Conservation (phyloP, 2,797 vertebrate genomes). For the Macropodus opercularis region DNA sequence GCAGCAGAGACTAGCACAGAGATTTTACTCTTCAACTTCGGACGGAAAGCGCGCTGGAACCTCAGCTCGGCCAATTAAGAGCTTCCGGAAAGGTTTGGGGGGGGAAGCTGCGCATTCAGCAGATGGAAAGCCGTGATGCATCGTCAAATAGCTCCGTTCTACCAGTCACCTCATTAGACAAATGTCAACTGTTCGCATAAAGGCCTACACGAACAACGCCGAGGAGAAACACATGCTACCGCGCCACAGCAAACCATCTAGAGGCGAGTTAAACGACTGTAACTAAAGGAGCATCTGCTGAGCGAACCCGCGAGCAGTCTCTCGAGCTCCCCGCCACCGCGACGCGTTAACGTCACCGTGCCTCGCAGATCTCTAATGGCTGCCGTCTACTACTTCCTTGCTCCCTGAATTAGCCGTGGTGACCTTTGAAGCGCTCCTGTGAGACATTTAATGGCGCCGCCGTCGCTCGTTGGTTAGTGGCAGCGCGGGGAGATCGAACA, state of each 20-base stretch:
- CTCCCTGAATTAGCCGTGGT: constrained; percentile 57
- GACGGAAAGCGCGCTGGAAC: constrained; percentile 50
- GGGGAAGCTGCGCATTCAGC: constrained; percentile 58
- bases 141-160: constrained; percentile 46
- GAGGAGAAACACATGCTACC: constrained; percentile 10
- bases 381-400: constrained; percentile 54
- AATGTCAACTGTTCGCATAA: constrained; percentile 26
- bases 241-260: constrained; percentile 21
- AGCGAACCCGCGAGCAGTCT: too few species aligned
- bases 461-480: constrained; percentile 38
- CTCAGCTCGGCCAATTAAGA: constrained; percentile 64
- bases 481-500: constrained; percentile 51
- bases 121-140: constrained; percentile 57
- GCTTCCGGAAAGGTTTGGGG: constrained; percentile 15
- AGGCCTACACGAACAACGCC: constrained; percentile 19
- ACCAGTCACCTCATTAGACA: constrained; percentile 41
- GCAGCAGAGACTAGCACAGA: constrained; percentile 53
- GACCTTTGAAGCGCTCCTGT: constrained; percentile 58
- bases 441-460: constrained; percentile 36
- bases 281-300: constrained; percentile 35
- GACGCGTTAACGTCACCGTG: constrained; percentile 57
- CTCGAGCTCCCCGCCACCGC: too few species aligned
- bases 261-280: constrained; percentile 28
- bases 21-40: constrained; percentile 61
- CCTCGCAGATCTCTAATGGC: constrained; percentile 60